Evolutionary conservation across 2,797 vertebrate species (phyloP).

Genomic region (Chiloscyllium punctatum): DNA sequence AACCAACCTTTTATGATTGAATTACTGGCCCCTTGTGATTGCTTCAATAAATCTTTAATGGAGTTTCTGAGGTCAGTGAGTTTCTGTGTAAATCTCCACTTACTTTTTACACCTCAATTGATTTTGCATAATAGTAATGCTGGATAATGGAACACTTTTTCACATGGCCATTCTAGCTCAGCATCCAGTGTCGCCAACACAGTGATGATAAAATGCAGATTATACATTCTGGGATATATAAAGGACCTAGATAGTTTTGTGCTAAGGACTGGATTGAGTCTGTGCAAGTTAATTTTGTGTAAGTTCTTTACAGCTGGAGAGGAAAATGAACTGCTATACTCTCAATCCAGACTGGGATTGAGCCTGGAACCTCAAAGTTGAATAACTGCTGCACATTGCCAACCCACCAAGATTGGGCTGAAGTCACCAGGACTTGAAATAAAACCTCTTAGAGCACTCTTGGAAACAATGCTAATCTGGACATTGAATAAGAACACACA

Average conservation of each 20-base stretch:
- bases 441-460: not conserved
- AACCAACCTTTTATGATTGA: not conserved
- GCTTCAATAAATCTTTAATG: slow-evolving; percentile 8
- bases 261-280: not conserved
- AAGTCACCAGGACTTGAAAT: not conserved
- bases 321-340: not conserved
- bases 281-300: not conserved
- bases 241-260: not conserved
- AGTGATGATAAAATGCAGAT: not conserved
- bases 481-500: not conserved
- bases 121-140: not conserved
- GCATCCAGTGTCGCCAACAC: not conserved
- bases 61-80: not conserved
- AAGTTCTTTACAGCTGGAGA: not conserved
- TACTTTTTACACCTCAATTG: not conserved
- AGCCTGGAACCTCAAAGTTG: not conserved
- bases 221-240: not conserved
- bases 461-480: not conserved
- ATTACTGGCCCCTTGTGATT: not conserved
- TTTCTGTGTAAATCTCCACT: not conserved
- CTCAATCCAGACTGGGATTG: not conserved
- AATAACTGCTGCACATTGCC: not conserved
- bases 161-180: not conserved
- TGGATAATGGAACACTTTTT: not conserved
- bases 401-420: not conserved